Base-by-base conservation (phyloP, 2,797 vertebrate species). In the Mormyrops attenuatus region DNA sequence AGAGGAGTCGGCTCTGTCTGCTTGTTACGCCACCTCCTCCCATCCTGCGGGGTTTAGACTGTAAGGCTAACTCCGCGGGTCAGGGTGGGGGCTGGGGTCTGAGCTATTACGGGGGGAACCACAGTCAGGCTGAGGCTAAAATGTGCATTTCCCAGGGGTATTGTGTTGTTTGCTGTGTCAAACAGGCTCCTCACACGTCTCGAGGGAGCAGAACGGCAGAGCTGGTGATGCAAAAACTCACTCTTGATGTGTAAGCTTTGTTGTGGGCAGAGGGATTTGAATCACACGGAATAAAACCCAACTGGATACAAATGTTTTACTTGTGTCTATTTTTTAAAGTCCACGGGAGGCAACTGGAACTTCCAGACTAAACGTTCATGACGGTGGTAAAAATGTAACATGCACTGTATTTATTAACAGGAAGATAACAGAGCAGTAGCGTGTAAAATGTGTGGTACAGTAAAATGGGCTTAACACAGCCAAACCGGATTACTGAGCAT, bases 191-290 rank as follows among this genome's bases (percentile, higher is more conserved):
- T 63, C 57, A 47, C 9, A 2, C 55, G n/a, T 26, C 34, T 26
- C 3, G 17, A 22, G 11, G 55, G 38, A 89, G 88, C 80, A 89
- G 88, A 92, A 92, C 89, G 91, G 88, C 26, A 38, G 55, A 34
- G 2, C 1, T 41, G 34, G 34, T 17, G 55, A 88, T 38, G 60
- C 41, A 11, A 85, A 85, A 52, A 41, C 82, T 50, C n/a, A 13
- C 44, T 30, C n/a, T 85, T 49, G n/a, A 50, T 15, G 44, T 85
- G 41, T 85, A 50, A 85, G 41, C 47, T 20, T 15, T 11, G 47
- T 4, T 52, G 22, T 52, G 22, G 47, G 11, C 8, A 5, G 0
- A 26, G n/a, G 22, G 47, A 22, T 30, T 15, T 5, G n/a, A 5
- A 30, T 73, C 0, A 38, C 66, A 38, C 0, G 7, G 66, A 5